Percentiles rank a stretch among this genome's conserved stretches.
Conservation (phyloP, 2,797 vertebrate genomes). For the Myripristis jacobus region DNA sequence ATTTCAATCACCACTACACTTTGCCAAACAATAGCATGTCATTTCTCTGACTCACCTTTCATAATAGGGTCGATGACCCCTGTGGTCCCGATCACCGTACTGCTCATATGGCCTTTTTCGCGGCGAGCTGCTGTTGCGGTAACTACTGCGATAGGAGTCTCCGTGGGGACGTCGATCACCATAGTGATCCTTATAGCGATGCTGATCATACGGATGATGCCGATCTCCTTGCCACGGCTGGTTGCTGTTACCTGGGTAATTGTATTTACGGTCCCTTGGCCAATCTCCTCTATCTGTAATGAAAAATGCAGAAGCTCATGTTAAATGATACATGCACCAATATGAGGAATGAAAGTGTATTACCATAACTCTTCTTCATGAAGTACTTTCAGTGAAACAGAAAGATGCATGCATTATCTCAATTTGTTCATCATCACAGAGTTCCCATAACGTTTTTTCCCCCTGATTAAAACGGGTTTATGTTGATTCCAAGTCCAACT, state of each 20-base stretch:
- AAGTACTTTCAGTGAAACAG: background rate
- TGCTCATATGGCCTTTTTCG: constrained; percentile 94
- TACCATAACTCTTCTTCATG: background rate
- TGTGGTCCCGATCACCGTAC: constrained; percentile 94
- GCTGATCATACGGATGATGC: constrained; percentile 92
- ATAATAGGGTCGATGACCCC: constrained; percentile 94
- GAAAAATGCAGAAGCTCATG: background rate
- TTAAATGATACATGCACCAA: background rate
- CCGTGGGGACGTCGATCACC: constrained; percentile 89
- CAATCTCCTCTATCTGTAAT: constrained; percentile 93
- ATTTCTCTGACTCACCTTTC: constrained; percentile 85
- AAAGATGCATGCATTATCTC: background rate
- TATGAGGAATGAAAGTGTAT: background rate
- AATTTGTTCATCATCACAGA: background rate
- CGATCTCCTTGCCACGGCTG: constrained; percentile 94
- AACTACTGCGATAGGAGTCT: constrained; percentile 90
- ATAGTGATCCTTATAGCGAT: constrained; percentile 97
- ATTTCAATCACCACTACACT: background rate
- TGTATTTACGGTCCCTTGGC: constrained; percentile 96
- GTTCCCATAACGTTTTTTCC: background rate
- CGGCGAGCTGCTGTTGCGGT: constrained; percentile 90
- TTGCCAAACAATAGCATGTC: background rate
- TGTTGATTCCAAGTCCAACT: constrained; percentile 87
- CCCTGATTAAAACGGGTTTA: constrained; percentile 67
- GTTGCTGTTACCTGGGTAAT: constrained; percentile 89